These are phyloP conservation scores for Prunella himalayana DNA, from an alignment of 2,113 vertebrate genomes.

Conservation along the genomic window DNA sequence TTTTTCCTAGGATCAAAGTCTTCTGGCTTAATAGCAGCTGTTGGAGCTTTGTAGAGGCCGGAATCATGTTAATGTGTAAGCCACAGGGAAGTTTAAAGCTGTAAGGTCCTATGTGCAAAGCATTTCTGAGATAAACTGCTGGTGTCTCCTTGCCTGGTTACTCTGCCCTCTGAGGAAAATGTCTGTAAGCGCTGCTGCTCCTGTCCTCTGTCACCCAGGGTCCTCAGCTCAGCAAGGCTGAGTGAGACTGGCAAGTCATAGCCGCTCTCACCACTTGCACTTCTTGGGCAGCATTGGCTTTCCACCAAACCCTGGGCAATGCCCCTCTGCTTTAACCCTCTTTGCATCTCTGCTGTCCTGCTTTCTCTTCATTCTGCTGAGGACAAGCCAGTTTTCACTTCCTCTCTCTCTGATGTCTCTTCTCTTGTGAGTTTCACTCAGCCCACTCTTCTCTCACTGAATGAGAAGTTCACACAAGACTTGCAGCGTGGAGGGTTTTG, in stretches of 20 bases:
- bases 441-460: not conserved
- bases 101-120: not conserved
- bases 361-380: not conserved
- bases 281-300: not conserved
- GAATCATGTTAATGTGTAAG: constrained; percentile 41
- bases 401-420: not conserved
- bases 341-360: not conserved
- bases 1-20: not conserved
- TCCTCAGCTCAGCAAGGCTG: not conserved
- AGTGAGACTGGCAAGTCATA: not conserved
- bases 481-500: not conserved
- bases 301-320: not conserved
- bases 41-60: not conserved
- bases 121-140: not conserved
- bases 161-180: not conserved
- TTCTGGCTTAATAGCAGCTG: not conserved
- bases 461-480: not conserved
- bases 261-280: not conserved
- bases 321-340: not conserved
- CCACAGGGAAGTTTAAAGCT: not conserved
- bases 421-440: not conserved
- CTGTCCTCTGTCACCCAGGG: not conserved
- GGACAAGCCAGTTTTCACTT: not conserved
- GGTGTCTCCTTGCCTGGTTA: not conserved
- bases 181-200: constrained; percentile 11